Conservation (phyloP, 2,888 invertebrate genomes). For the Ypsolopha scabrella region DNA sequence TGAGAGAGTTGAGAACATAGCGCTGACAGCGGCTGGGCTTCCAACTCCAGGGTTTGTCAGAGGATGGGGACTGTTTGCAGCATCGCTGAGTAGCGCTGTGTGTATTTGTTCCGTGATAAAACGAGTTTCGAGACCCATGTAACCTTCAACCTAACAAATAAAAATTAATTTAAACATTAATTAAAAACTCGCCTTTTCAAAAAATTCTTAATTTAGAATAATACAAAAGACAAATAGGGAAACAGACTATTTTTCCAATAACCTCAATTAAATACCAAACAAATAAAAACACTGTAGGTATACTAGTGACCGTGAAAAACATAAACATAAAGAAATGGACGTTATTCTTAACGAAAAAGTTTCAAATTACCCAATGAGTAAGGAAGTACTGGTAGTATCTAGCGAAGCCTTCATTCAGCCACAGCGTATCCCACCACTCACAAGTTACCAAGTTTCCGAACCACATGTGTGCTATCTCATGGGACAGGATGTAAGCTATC, state of each 20-base stretch:
- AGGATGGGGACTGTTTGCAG: constrained; percentile 68
- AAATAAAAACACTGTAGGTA: no score
- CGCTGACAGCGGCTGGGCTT: constrained; percentile 67
- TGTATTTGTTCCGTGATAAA: constrained; percentile 80
- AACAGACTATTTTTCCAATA: no score
- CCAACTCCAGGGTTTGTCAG: constrained; percentile 67
- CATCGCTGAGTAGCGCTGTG: constrained; percentile 70
- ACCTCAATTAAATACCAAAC: no score
- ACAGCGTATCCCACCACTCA: constrained; percentile 75
- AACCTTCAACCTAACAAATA: constrained; percentile 62
- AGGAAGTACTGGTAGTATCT: constrained; percentile 79
- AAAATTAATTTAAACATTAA: neutral
- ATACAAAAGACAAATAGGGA: no score
- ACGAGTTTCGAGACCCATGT: constrained; percentile 75
- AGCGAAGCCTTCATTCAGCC: constrained; percentile 78
- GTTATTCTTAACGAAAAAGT: no score
- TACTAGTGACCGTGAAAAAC: no score
- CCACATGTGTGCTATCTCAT: constrained; percentile 83
- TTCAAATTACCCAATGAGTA: constrained; percentile 57
- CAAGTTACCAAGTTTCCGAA: constrained; percentile 76
- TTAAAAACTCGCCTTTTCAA: neutral
- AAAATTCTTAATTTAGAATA: no score
- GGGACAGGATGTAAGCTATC: constrained; percentile 72
- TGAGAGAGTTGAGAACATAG: constrained; percentile 75
- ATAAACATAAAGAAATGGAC: no score